Evolutionary conservation across 2,113 vertebrate species (phyloP), one percentile per base, ranked within the genome.

Genomic region (Galbula dea): DNA sequence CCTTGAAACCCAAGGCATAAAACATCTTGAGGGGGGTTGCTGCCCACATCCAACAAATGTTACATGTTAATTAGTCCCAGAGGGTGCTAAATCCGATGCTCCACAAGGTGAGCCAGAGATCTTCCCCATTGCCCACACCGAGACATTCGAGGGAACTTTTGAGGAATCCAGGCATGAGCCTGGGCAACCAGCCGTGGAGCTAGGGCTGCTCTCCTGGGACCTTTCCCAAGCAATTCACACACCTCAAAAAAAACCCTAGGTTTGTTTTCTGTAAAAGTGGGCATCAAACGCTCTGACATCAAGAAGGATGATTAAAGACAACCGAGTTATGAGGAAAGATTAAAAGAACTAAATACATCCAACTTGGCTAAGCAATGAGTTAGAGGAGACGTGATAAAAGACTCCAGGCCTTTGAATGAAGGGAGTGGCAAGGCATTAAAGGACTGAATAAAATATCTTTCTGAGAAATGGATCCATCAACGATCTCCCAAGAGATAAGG

Each of bases 241-340:
- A 4, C 75, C 78, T 15, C 41, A 43, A 36, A 66, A 69, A 34
- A 43, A 19, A 7, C 5, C 1, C 11, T 37, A 54, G 84, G 72
- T 82, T 91, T 74, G 37, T 73, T 88, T 89, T 62, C 78, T 0
- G 12, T 32, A 91, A 37, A 94, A 95, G 82, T 91, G 91, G 91
- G 94, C 93, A 96, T 96, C 95, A 96, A 96, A 96, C 75, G 3
- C 45, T 92, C 66, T 93, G 84, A 96, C 96, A 96, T 96, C 90
- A 96, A 94, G 93, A 91, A 93, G 43, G 52, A 95, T 94, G 96
- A 96, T 96, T 96, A 95, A 96, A 96, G 94, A 89, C 82, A 93
- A 77, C 21, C 91, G 94, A 89, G 79, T 79, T 96, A 78, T 3
- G 3, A 89, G 79, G 63, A 94, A 96, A 96, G 95, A 96, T 96